Evolutionary conservation across 2,113 vertebrate genomes (phyloP).

Genomic region (Acanthochromis polyacanthus): DNA sequence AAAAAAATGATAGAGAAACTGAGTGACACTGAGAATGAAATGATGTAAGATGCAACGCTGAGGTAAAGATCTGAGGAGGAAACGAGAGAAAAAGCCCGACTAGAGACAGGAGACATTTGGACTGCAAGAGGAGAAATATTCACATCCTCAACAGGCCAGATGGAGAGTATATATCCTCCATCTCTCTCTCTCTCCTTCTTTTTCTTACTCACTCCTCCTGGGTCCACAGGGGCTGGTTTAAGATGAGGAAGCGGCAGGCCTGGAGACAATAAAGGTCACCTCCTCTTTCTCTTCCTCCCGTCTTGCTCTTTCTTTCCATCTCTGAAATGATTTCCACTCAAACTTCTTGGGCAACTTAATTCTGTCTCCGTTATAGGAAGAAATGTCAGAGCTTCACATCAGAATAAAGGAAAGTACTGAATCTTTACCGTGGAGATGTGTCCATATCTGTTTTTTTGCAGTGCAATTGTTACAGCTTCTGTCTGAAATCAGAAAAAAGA

Average conservation of each 20-base stretch:
- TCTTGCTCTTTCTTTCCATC: slow-evolving; percentile 36
- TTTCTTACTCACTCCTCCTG: slow-evolving; percentile 25
- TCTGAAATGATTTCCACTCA: slow-evolving; percentile 68
- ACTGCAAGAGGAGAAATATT: slow-evolving; percentile 35
- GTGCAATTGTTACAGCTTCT: not conserved
- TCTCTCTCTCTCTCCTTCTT: slow-evolving; percentile 6
- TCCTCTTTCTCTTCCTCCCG: slow-evolving; percentile 43
- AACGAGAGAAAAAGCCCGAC: slow-evolving; percentile 10
- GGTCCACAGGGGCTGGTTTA: slow-evolving; percentile 57
- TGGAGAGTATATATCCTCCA: slow-evolving; percentile 24
- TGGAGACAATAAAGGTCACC: slow-evolving; percentile 75
- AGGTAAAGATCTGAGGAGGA: slow-evolving; percentile 25
- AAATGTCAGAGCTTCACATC: slow-evolving; percentile 28
- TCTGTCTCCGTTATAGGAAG: slow-evolving; percentile 32
- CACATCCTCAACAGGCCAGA: slow-evolving; percentile 33
- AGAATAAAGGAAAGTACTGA: slow-evolving; percentile 27
- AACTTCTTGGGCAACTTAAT: slow-evolving; percentile 52
- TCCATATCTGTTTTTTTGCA: not conserved
- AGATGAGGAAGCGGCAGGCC: slow-evolving; percentile 52
- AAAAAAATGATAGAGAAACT: slow-evolving; percentile 15
- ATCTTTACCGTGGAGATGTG: not conserved
- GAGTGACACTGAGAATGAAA: slow-evolving; percentile 2
- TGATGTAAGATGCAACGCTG: slow-evolving; percentile 18
- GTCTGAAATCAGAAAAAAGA: not conserved
- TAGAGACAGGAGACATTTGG: slow-evolving; percentile 18